Evolutionary conservation across 2,113 vertebrate species (phyloP).

Genomic region (Rhombomys opimus): DNA sequence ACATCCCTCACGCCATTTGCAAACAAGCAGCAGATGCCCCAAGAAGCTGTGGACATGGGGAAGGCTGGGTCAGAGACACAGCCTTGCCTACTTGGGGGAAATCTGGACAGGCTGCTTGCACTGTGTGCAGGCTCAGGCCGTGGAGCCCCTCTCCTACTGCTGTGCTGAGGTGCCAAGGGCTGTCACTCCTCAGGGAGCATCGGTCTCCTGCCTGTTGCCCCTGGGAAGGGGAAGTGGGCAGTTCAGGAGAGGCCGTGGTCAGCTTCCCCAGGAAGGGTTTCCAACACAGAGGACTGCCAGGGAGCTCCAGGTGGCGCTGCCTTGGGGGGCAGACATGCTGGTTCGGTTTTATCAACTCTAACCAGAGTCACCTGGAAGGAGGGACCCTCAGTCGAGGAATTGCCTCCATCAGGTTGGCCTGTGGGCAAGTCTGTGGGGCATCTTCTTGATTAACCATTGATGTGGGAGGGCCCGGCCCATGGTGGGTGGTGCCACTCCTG

Average conservation of each 20-base stretch:
- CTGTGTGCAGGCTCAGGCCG: neutral
- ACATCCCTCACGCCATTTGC: too few species aligned
- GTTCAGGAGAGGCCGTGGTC: neutral
- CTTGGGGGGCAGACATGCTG: neutral
- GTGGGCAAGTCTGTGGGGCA: neutral
- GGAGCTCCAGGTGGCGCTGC: neutral
- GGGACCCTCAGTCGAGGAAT: neutral
- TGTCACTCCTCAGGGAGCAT: too few species aligned
- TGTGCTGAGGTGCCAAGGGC: neutral
- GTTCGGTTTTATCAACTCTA: neutral
- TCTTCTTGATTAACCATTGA: neutral
- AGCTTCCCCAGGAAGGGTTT: neutral
- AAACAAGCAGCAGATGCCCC: neutral
- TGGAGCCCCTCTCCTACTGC: neutral
- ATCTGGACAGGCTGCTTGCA: neutral
- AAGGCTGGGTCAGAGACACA: neutral
- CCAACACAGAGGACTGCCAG: rapidly evolving
- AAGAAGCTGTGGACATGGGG: neutral
- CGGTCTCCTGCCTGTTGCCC: neutral
- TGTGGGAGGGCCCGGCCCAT: neutral
- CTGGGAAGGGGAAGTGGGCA: neutral
- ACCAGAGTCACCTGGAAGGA: neutral
- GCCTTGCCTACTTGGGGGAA: neutral
- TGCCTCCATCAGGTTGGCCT: neutral
- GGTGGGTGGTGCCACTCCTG: neutral